A percentile compares a stretch with the other conserved stretches of the same genome.
Conservation (phyloP, 1,140 invertebrate genomes). For the Ceratina australensis region DNA sequence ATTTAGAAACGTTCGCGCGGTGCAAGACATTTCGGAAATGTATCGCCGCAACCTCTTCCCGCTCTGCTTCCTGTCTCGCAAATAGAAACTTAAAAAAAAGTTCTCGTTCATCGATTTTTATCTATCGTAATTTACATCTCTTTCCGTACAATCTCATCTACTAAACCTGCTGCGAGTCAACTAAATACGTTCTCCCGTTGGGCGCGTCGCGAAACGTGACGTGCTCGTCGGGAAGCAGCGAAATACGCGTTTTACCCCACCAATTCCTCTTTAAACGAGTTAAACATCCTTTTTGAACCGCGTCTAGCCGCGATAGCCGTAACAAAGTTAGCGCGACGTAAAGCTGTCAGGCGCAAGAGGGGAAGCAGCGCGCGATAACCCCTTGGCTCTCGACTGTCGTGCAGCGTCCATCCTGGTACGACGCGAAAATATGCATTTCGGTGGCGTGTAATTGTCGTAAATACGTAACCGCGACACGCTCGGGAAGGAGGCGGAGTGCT, state of each 20-base stretch:
- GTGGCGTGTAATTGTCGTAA: slow-evolving; percentile 44
- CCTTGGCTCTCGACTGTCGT: not conserved
- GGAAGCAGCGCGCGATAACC: slow-evolving; percentile 7
- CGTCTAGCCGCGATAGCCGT: slow-evolving; percentile 19
- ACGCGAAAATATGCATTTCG: slow-evolving; percentile 48
- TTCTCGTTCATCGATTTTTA: too few relatives aligned
- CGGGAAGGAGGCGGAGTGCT: not conserved
- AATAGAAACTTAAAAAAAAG: too few relatives aligned
- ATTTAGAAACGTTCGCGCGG: slow-evolving; percentile 9
- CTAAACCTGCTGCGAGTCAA: not conserved
- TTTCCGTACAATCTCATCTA: too few relatives aligned
- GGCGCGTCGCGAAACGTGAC: too few relatives aligned
- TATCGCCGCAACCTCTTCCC: not conserved
- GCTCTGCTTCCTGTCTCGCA: not conserved
- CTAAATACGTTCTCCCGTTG: not conserved
- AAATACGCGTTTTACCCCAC: not conserved
- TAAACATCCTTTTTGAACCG: not conserved
- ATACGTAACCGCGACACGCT: slow-evolving; percentile 38
- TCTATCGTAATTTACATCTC: too few relatives aligned
- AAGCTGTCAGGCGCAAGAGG: slow-evolving; percentile 33
- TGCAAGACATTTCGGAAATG: not conserved
- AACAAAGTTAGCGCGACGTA: slow-evolving; percentile 27
- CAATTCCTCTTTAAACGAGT: slow-evolving; percentile 17
- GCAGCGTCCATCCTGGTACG: slow-evolving; percentile 6
- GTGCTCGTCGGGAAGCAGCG: too few relatives aligned